Base-by-base conservation (phyloP, 2,113 vertebrate genomes). In the Donacobius atricapilla region DNA sequence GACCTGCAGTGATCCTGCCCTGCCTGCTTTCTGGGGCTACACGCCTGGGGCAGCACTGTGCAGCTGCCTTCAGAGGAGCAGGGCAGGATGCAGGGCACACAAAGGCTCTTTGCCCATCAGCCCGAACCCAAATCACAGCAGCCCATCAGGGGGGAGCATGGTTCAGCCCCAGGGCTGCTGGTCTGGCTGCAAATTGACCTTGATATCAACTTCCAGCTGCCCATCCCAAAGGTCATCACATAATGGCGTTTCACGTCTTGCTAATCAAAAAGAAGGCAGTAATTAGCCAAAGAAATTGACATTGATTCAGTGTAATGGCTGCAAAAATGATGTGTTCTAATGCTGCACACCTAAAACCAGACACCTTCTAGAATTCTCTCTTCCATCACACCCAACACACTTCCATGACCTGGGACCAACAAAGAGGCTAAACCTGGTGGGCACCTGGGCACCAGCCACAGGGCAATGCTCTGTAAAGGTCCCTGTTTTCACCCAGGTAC, bases 41-140 rank as follows among this genome's bases (percentile, higher is more conserved):
- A 47, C 87, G 20, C 57, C 51, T 13, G 7, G 6, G 10, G 21
- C n/a, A n/a, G 47, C 58, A 19, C 25, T 0, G 0, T 20, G 28
- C 1, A 2, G 15, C 30, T 71, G 50, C 37, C 22, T 56, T 68
- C 50, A n/a, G 54, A 27, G 47, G 39, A 84, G 18, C 23, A 54
- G 28, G n/a, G 64, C 18, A 72, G 51, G 45, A 15, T 2, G 16
- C 21, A 39, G 35, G 87, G 51, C 8, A 54, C 9, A 33, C 11
- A n/a, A 78, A 87, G 6, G 17, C 24, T 40, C 42, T 83, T 33
- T 79, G 25, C 3, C 33, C 24, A 45, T 18, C 48, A 30, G 15
- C 13, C 11, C 56, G 72, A 56, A 13, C n/a, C 28, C 48, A 86
- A 51, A 86, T 69, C 15, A 28, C 40, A 77, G 68, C 48, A 71